A percentile compares a stretch with the other conserved stretches of the same genome.
These are phyloP conservation scores for Thaumetopoea pityocampa DNA, from an alignment of 1,140 invertebrate genomes.

Conservation along the genomic window DNA sequence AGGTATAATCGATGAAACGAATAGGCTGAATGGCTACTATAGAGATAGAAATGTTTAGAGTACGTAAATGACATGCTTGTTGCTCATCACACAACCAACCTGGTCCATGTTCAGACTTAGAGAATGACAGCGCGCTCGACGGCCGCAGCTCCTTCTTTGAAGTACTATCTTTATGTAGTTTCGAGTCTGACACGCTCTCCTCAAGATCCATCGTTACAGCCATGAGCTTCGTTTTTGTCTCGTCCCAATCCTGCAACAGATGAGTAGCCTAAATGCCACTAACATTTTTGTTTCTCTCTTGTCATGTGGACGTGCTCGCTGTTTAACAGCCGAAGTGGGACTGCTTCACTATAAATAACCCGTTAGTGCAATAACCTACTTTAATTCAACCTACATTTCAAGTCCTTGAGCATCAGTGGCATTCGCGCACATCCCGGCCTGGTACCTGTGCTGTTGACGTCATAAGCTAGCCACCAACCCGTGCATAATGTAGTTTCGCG, in stretches of 20 bases:
- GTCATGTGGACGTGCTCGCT: slow-evolving; percentile 31
- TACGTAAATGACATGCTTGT: too few relatives aligned
- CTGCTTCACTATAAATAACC: slow-evolving; percentile 56
- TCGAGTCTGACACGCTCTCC: slow-evolving; percentile 65
- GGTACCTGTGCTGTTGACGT: slow-evolving; percentile 68
- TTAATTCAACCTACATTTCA: slow-evolving; percentile 72
- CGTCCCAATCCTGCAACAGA: slow-evolving; percentile 41
- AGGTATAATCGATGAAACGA: not conserved
- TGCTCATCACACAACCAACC: slow-evolving; percentile 39
- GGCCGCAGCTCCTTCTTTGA: slow-evolving; percentile 63
- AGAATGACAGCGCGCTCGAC: slow-evolving; percentile 62
- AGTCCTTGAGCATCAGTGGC: slow-evolving; percentile 58
- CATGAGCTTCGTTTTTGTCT: slow-evolving; percentile 43
- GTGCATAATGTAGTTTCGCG: slow-evolving; percentile 43
- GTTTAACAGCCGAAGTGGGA: slow-evolving; percentile 35
- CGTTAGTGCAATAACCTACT: slow-evolving; percentile 74
- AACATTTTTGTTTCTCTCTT: slow-evolving; percentile 35
- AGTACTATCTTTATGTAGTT: slow-evolving; percentile 58
- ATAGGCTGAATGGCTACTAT: not conserved
- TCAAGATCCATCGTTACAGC: slow-evolving; percentile 67
- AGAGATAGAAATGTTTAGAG: too few relatives aligned
- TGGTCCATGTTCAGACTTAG: slow-evolving; percentile 65
- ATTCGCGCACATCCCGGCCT: slow-evolving; percentile 62
- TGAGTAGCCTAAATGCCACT: slow-evolving; percentile 13
- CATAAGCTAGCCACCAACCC: slow-evolving; percentile 42